Percentiles rank a stretch among this genome's conserved stretches.
Evolutionary conservation across 2,113 vertebrate genomes (phyloP).

Genomic region (Lepisosteus osseus): DNA sequence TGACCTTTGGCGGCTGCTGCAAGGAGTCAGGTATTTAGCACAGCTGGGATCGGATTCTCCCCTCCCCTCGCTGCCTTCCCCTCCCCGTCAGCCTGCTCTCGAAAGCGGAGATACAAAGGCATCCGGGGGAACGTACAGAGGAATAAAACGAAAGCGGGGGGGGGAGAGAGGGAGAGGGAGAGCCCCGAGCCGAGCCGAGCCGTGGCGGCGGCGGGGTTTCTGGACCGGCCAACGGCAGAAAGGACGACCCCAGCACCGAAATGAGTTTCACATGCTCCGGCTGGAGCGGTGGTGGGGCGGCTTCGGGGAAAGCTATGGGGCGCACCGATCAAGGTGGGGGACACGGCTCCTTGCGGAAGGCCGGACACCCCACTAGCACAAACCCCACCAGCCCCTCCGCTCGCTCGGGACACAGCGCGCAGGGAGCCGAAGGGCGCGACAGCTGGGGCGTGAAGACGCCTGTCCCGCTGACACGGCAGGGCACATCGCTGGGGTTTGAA

Average conservation of each 20-base stretch:
- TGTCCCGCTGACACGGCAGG: too few relatives aligned
- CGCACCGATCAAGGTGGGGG: slow-evolving; percentile 48
- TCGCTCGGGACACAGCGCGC: slow-evolving; percentile 32
- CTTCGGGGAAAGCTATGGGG: slow-evolving; percentile 11
- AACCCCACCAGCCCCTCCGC: slow-evolving; percentile 8
- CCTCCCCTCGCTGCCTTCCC: slow-evolving; percentile 36
- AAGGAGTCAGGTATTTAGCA: slow-evolving; percentile 78
- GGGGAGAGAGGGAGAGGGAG: slow-evolving; percentile 35
- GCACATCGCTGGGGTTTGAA: too few relatives aligned
- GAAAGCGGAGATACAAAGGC: slow-evolving; percentile 50
- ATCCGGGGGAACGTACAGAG: slow-evolving; percentile 46
- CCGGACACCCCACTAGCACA: too few relatives aligned
- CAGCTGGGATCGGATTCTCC: slow-evolving; percentile 73
- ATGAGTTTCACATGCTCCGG: slow-evolving; percentile 74
- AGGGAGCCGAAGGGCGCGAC: too few relatives aligned
- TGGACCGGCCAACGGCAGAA: slow-evolving; percentile 22
- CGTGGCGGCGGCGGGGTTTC: slow-evolving; percentile 53
- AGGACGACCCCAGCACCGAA: slow-evolving; percentile 53
- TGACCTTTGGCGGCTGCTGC: slow-evolving; percentile 65
- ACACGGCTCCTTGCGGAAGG: slow-evolving; percentile 8
- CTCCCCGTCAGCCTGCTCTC: slow-evolving; percentile 36
- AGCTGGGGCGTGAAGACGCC: too few relatives aligned
- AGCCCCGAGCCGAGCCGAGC: slow-evolving; percentile 42
- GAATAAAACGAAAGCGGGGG: slow-evolving; percentile 58
- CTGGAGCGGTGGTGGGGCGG: slow-evolving; percentile 61